Conservation (phyloP, 1,140 invertebrate species). For the Drosophila jambulina region DNA sequence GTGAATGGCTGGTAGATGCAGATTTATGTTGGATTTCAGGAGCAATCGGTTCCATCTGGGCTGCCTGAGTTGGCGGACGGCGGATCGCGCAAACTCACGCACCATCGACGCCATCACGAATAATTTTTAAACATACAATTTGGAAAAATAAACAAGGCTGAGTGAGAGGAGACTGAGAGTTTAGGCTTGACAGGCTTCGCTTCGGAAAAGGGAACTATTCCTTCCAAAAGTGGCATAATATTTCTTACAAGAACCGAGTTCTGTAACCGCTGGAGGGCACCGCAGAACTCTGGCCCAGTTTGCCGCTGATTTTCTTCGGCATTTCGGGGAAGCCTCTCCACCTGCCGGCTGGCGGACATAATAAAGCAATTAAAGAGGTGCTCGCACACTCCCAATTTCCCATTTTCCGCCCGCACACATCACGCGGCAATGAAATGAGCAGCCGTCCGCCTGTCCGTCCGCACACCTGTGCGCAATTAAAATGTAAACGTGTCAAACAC, state of each 20-base stretch:
- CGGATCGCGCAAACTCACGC: neutral
- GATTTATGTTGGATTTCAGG: neutral
- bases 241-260: neutral
- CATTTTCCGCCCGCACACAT: slow-evolving; percentile 13
- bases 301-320: slow-evolving; percentile 5
- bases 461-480: slow-evolving; percentile 58
- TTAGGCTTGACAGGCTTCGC: neutral
- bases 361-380: slow-evolving; percentile 62
- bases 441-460: neutral
- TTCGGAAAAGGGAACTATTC: neutral
- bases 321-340: neutral
- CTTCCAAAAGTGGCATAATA: neutral
- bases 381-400: slow-evolving; percentile 12
- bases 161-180: neutral
- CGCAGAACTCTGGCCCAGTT: slow-evolving; percentile 14
- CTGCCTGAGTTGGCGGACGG: neutral
- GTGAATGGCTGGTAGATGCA: neutral
- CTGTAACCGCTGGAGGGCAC: slow-evolving; percentile 6
- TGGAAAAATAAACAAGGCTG: neutral
- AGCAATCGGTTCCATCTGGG: slow-evolving; percentile 10
- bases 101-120: slow-evolving; percentile 4
- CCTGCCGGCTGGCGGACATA: slow-evolving; percentile 38
- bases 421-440: slow-evolving; percentile 45
- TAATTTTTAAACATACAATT: slow-evolving; percentile 17
- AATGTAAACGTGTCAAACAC: slow-evolving; percentile 65